These are phyloP conservation scores for Lacanobia oleracea DNA, from an alignment of 2,888 invertebrate species.

Conservation along the genomic window DNA sequence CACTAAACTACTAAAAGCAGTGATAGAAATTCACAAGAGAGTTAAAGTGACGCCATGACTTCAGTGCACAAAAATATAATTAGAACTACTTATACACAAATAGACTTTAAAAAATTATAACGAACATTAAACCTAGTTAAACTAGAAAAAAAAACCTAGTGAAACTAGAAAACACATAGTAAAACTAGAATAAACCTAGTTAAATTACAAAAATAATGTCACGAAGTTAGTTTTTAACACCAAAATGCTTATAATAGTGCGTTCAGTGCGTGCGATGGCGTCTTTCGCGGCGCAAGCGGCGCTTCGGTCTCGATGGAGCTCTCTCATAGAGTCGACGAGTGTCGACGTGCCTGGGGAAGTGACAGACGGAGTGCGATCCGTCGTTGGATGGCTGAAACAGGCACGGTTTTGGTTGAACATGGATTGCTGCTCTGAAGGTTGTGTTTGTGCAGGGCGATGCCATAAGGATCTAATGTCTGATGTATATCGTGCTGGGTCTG, in stretches of 20 bases:
- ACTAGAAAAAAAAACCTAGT: not conserved
- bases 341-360: conserved; percentile 92
- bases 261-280: conserved; percentile 89
- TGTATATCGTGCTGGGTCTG: not conserved
- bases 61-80: conserved; percentile 6
- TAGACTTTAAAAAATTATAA: conserved; percentile 9
- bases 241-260: conserved; percentile 82
- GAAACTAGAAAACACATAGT: not conserved
- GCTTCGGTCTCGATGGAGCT: conserved; percentile 93
- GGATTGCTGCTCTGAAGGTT: conserved; percentile 21
- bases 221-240: conserved; percentile 37
- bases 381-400: conserved; percentile 96
- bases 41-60: conserved; percentile 12
- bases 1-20: not conserved
- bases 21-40: not conserved
- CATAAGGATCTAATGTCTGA: not conserved
- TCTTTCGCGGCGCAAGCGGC: conserved; percentile 93
- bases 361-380: conserved; percentile 93
- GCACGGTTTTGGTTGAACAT: conserved; percentile 79
- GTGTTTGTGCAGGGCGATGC: not conserved
- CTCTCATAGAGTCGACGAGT: conserved; percentile 93
- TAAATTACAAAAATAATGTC: not conserved
- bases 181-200: not conserved
- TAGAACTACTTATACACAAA: not conserved
- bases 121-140: not conserved